Evolutionary conservation across 2,797 vertebrate genomes (phyloP), one percentile per base, ranked within the genome.

Genomic region (Loriculus beryllinus): DNA sequence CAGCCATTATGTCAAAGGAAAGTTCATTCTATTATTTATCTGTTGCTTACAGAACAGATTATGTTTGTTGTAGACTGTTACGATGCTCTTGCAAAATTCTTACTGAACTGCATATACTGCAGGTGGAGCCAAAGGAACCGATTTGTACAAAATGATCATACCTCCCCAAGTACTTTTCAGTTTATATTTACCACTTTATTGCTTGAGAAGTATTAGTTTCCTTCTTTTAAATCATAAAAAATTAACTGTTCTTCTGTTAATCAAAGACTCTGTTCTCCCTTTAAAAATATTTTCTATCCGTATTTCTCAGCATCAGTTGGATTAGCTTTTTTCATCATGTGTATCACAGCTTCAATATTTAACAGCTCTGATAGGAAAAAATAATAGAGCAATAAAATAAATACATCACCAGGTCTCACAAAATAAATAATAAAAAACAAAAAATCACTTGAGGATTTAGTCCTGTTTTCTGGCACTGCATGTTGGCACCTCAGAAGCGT

Each of bases 121-220:
- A 96, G 96, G 92, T 96, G 95, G 95, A 96, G 94, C 94, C 92
- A 96, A 94, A 96, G 93, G 82, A 94, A 82, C 69, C 93, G 62
- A 83, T 92, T 93, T 95, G 69, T 68, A 62, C 64, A 39, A 69
- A 90, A 57, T 8, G 15, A 82, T 45, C 33, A 1, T 52, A 69
- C 23, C 22, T 89, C 51, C 40, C 12, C 2, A 4, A 83, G 51
- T 51, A 80, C 8, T 62, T 45, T 13, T 3, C 78, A 25, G 39
- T 57, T 87, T 62, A 9, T 69, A 48, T 71, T 82, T 59, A 62
- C 18, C n/a, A 62, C 19, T 28, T 89, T 57, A 52, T 85, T 59
- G 10, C 57, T 51, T 40, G 68, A 75, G 75, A 87, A 89, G 62
- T 7, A 63, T 7, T 51, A 51, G 22, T 68, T 86, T 54, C 75